Evolutionary conservation across 2,888 invertebrate species (phyloP).

Genomic region (Calephelis perditalis): DNA sequence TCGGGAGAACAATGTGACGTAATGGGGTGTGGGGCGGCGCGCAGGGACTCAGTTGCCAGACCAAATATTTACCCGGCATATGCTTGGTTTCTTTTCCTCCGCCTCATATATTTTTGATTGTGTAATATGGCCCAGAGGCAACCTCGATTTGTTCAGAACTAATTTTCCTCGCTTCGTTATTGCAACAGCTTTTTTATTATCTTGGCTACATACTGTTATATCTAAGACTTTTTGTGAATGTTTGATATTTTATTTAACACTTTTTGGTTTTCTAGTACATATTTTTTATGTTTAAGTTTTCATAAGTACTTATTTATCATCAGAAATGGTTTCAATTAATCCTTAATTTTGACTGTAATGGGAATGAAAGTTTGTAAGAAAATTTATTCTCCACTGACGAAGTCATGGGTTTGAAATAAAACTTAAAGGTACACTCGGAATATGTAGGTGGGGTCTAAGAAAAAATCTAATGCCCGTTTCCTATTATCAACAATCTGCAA

Average conservation of each 20-base stretch:
- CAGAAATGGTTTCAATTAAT: too few species aligned
- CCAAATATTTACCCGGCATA: slow-evolving; percentile 74
- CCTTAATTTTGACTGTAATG: too few species aligned
- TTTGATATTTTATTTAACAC: slow-evolving; percentile 7
- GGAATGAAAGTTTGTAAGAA: too few species aligned
- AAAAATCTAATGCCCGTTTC: too few species aligned
- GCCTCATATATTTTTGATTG: slow-evolving; percentile 76
- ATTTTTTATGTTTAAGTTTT: slow-evolving; percentile 8
- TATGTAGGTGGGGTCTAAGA: too few species aligned
- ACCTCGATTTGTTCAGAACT: slow-evolving; percentile 59
- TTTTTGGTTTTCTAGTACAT: background rate
- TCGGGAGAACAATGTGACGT: slow-evolving; percentile 71
- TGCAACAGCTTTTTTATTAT: slow-evolving; percentile 20
- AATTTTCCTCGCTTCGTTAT: slow-evolving; percentile 51
- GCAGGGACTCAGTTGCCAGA: slow-evolving; percentile 47
- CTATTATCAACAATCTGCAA: too few species aligned
- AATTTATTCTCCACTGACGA: too few species aligned
- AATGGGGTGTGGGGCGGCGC: slow-evolving; percentile 46
- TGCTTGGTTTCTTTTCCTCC: slow-evolving; percentile 76
- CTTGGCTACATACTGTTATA: slow-evolving; percentile 4
- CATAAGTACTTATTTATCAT: background rate
- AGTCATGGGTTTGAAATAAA: too few species aligned
- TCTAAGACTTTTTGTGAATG: slow-evolving; percentile 13
- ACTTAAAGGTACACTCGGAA: too few species aligned
- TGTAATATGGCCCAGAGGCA: slow-evolving; percentile 67